Percentiles rank a stretch among this genome's conserved stretches.
phyloP scores from a whole-genome alignment of 2,797 vertebrate species.

The Notolepis coatsorum region DNA sequence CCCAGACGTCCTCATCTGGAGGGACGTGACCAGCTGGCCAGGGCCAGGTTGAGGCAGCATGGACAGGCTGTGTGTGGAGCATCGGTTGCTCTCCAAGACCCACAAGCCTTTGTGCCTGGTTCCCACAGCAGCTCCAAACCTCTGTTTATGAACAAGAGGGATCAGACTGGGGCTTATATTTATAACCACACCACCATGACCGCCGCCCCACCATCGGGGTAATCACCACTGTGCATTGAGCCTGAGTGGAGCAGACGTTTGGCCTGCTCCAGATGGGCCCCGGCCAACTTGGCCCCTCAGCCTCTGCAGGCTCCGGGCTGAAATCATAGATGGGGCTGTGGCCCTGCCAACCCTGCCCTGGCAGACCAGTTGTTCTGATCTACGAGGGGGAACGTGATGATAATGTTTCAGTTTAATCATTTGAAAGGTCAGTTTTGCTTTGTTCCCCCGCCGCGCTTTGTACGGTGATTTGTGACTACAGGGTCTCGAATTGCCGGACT shows the following conservation, averaged over 20 bases:
- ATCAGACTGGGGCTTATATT: conserved; percentile 86
- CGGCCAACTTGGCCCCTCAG: conserved; percentile 84
- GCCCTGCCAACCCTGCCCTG: conserved; percentile 83
- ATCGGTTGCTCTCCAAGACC: conserved; percentile 62
- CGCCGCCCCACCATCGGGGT: conserved; percentile 82
- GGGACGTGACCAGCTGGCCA: conserved; percentile 61
- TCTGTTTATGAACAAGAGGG: conserved; percentile 83
- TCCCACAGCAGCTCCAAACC: conserved; percentile 85
- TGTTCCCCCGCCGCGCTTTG: conserved; percentile 70
- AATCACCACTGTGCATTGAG: conserved; percentile 85
- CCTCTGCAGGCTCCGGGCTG: conserved; percentile 72
- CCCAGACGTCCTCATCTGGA: conserved; percentile 64
- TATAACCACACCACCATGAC: conserved; percentile 88
- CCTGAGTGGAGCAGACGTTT: conserved; percentile 84
- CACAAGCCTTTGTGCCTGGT: conserved; percentile 74
- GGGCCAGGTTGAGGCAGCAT: conserved; percentile 53
- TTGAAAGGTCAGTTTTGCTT: conserved; percentile 76
- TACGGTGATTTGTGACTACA: conserved; percentile 66
- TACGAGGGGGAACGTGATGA: conserved; percentile 68
- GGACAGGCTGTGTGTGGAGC: conserved; percentile 59
- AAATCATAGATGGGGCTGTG: conserved; percentile 82
- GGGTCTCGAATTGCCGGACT: conserved; percentile 69
- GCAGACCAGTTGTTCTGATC: conserved; percentile 84
- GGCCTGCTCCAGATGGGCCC: conserved; percentile 83
- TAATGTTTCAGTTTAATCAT: conserved; percentile 80